phyloP scores from a whole-genome alignment of 2,888 invertebrate genomes.

The Temnothorax unifasciatus region DNA sequence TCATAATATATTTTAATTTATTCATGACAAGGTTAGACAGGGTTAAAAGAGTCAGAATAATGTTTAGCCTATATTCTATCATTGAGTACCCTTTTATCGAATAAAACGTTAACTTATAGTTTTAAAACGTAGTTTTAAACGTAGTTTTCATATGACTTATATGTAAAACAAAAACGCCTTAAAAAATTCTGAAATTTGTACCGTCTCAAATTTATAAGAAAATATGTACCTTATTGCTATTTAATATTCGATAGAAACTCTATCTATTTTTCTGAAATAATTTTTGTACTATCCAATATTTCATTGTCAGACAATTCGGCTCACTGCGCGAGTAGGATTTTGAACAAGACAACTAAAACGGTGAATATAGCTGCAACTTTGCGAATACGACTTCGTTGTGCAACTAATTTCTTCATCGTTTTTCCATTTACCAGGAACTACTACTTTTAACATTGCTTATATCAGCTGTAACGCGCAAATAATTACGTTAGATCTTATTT shows the following conservation, averaged over 20 bases:
- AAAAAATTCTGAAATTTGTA: neutral
- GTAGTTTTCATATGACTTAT: too few relatives aligned
- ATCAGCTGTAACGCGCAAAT: slow-evolving; percentile 8
- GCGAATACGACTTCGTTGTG: slow-evolving; percentile 9
- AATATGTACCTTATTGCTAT: neutral
- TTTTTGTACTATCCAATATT: slow-evolving; percentile 1
- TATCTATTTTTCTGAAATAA: slow-evolving; percentile 5
- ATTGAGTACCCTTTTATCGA: neutral
- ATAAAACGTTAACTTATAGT: neutral
- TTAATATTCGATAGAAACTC: neutral
- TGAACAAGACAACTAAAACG: neutral
- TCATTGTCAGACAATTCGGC: neutral
- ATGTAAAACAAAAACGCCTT: neutral
- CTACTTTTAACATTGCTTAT: slow-evolving; percentile 35
- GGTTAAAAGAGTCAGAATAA: neutral
- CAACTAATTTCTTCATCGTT: slow-evolving; percentile 14
- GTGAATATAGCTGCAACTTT: neutral
- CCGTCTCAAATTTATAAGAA: neutral
- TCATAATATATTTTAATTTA: neutral
- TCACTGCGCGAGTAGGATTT: neutral
- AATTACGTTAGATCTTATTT: neutral
- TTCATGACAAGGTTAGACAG: neutral
- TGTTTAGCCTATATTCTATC: neutral
- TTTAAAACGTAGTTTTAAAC: neutral
- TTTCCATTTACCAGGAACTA: slow-evolving; percentile 8